Base-by-base conservation (phyloP, 1,140 invertebrate genomes). In the Philaenus spumarius region DNA sequence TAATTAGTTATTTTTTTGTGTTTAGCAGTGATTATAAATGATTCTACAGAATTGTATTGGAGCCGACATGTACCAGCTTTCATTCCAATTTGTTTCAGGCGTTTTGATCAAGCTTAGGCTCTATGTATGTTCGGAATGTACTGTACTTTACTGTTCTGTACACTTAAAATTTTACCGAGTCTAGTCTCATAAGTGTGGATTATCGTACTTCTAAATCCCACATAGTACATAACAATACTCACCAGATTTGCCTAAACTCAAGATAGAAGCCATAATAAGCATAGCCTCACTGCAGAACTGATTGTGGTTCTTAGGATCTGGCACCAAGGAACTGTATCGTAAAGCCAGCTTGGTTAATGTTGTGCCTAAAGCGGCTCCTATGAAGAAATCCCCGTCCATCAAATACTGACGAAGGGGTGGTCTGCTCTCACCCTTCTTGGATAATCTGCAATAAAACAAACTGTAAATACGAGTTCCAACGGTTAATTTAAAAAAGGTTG, bases 361-460 rank as follows among this genome's bases (percentile, higher is more conserved):
- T 1, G 94, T 91, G 9, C 91, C 90, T 9, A 98, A 74, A 14
- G 93, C 85, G 19, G 94, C 92, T 11, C 90, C 95, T 61, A 98
- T 89, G 71, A 98, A 99, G 75, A 96, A 97, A 67, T 99, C 95
- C 1, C 95, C 95, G 63, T 93, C 86, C 75, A 95, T 84, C 64
- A 99, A 80, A 66, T 95, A 94, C 61, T 91, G 85, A 11, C 93
- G 79, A 50, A 97, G 71, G 37, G 89, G 82, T 14, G 93, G 93
- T 58, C 89, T 80, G 66, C 81, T 80, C 67, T 85, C 83, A 62
- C 73, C 73, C 66, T 85, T 86, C 65, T 82, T 68, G 12, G 60
- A 52, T 14, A 52, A 37, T 20, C 61, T 63, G 40, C n/a, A 62
- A 59, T 22, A 45, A 59, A 39, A 20, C 45, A 61, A 2, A 56